phyloP scores from a whole-genome alignment of 2,797 vertebrate species.

The Lacerta agilis region DNA sequence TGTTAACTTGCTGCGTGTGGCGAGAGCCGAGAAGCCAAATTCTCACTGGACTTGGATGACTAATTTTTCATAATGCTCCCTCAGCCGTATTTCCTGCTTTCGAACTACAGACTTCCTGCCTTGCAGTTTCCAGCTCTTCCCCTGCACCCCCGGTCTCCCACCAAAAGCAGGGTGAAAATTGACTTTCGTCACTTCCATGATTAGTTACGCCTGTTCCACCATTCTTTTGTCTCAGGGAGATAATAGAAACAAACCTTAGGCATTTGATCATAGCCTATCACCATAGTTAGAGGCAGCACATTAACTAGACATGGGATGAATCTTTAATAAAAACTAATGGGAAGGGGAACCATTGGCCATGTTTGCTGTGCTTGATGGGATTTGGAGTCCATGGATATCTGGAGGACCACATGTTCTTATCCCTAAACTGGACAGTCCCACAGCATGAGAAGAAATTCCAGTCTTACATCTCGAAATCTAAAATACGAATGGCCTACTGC shows the following conservation, averaged over 20 bases:
- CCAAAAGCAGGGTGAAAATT: constrained; percentile 39
- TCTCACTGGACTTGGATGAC: background rate
- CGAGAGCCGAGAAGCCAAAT: background rate
- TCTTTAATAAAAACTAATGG: no score
- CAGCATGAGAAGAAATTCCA: background rate
- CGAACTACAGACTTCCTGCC: background rate
- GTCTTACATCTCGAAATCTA: no score
- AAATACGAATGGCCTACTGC: background rate
- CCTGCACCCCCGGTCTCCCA: background rate
- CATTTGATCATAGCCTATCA: background rate
- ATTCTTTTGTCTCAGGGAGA: background rate
- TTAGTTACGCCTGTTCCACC: background rate
- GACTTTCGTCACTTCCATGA: constrained; percentile 10
- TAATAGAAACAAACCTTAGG: background rate
- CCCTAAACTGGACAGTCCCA: background rate
- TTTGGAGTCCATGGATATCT: no score
- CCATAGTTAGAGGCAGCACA: background rate
- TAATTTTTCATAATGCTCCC: constrained; percentile 6
- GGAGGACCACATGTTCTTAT: no score
- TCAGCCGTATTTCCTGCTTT: background rate
- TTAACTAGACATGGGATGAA: background rate
- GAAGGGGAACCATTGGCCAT: no score
- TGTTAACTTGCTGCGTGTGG: background rate
- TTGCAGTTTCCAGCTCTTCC: background rate
- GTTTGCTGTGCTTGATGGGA: no score